Conservation (phyloP, 2,797 vertebrate species). For the Thunnus albacares region DNA sequence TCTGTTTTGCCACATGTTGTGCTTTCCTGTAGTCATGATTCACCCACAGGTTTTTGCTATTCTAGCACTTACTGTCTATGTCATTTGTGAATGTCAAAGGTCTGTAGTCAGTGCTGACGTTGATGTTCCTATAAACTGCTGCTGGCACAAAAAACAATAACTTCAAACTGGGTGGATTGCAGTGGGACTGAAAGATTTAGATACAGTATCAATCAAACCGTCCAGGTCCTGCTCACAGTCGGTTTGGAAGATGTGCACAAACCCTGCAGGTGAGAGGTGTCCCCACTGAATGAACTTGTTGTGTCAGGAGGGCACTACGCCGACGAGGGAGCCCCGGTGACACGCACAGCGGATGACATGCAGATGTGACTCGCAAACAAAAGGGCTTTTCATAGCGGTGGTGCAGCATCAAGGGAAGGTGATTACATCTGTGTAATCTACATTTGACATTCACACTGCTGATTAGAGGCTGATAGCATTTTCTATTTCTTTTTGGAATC, state of each 20-base stretch:
- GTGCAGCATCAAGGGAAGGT: constrained; percentile 47
- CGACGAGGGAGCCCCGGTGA: constrained; percentile 37
- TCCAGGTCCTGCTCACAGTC: neutral
- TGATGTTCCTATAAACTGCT: constrained; percentile 31
- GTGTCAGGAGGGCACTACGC: constrained; percentile 33
- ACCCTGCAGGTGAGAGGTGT: constrained; percentile 40
- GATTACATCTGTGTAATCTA: constrained; percentile 81
- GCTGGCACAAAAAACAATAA: constrained; percentile 44
- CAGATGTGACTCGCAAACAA: constrained; percentile 64
- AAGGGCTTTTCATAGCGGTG: constrained; percentile 50
- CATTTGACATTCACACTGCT: constrained; percentile 81
- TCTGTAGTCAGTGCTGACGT: constrained; percentile 46
- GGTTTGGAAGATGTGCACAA: constrained; percentile 11
- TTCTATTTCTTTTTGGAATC: constrained; percentile 66
- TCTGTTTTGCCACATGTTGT: constrained; percentile 52
- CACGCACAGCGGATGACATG: constrained; percentile 32
- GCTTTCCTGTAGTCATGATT: constrained; percentile 56
- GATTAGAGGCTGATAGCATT: constrained; percentile 77
- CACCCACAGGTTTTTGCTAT: constrained; percentile 42
- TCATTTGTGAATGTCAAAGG: constrained; percentile 69
- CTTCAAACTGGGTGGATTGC: neutral
- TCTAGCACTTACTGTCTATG: constrained; percentile 46
- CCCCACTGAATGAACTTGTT: constrained; percentile 27
- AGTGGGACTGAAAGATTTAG: constrained; percentile 11
- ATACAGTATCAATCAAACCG: neutral